Evolutionary conservation across 1,140 invertebrate species (phyloP).

Genomic region (Lepidurus arcticus): DNA sequence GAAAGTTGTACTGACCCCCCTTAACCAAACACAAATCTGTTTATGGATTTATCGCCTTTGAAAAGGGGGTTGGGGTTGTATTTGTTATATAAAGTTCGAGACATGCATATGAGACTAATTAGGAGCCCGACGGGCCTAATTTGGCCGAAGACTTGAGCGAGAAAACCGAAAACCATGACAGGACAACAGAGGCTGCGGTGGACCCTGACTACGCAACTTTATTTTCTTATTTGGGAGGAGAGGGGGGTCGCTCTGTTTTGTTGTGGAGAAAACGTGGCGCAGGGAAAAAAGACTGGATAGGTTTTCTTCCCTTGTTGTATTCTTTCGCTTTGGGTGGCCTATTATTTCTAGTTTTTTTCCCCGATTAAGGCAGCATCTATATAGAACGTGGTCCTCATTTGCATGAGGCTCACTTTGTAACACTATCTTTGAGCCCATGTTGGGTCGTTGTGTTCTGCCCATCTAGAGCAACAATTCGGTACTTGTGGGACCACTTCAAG

Average conservation of each 20-base stretch:
- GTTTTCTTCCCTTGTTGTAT: slow-evolving; percentile 2
- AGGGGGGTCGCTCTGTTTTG: too few relatives aligned
- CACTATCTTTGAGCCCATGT: not conserved
- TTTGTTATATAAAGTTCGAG: not conserved
- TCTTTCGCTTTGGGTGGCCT: slow-evolving; percentile 6
- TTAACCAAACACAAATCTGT: not conserved
- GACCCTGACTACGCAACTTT: too few relatives aligned
- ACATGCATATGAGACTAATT: slow-evolving; percentile 3
- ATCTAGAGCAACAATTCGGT: slow-evolving; percentile 9
- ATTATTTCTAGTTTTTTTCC: slow-evolving; percentile 1
- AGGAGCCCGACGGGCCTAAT: slow-evolving; percentile 6
- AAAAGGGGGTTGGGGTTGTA: not conserved
- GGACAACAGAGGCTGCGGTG: not conserved
- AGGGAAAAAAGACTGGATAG: slow-evolving; percentile 2
- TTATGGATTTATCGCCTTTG: not conserved
- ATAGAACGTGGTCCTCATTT: slow-evolving; percentile 2
- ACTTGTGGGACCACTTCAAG: slow-evolving; percentile 1
- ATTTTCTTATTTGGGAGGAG: too few relatives aligned
- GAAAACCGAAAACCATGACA: not conserved
- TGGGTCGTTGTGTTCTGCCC: not conserved
- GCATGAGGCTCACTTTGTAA: not conserved
- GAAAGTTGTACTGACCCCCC: too few relatives aligned
- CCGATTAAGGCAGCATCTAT: slow-evolving; percentile 3
- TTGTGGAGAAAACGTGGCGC: not conserved
- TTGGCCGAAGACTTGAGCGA: not conserved